Conservation (phyloP, 2,888 invertebrate genomes). For the Herminia tarsipennalis region DNA sequence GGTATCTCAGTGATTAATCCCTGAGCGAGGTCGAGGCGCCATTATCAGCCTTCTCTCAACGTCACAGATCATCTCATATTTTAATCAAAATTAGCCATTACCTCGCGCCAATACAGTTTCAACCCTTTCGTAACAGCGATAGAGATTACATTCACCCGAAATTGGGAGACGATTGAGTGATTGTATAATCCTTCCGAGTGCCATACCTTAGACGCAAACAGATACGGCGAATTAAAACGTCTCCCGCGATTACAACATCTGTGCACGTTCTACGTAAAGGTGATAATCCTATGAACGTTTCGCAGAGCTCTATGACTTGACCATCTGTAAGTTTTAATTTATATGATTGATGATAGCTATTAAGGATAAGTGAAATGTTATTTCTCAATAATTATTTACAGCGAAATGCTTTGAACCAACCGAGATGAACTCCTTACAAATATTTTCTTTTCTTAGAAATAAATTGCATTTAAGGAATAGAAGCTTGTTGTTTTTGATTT, state of each 20-base stretch:
- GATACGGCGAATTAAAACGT: constrained; percentile 28
- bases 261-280: constrained; percentile 13
- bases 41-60: constrained; percentile 23
- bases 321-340: constrained; percentile 29
- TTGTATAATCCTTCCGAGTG: constrained; percentile 35
- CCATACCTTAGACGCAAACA: constrained; percentile 35
- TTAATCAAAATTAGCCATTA: constrained; percentile 34
- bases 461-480: constrained; percentile 6
- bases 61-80: constrained; percentile 38
- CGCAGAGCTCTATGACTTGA: constrained; percentile 17
- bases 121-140: constrained; percentile 5
- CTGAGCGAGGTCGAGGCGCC: constrained; percentile 18
- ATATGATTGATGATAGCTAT: constrained; percentile 29
- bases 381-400: constrained; percentile 6
- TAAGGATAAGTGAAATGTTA: constrained; percentile 14
- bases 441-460: background rate
- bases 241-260: constrained; percentile 22
- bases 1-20: constrained; percentile 30
- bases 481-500: background rate
- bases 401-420: background rate
- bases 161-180: constrained; percentile 24
- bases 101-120: constrained; percentile 10
- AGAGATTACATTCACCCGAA: constrained; percentile 5
- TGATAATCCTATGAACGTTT: constrained; percentile 16
- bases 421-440: constrained; percentile 2